Percentiles rank a stretch among this genome's conserved stretches.
Conservation (phyloP, 2,888 invertebrate genomes). For the Acanthosepion esculentum region DNA sequence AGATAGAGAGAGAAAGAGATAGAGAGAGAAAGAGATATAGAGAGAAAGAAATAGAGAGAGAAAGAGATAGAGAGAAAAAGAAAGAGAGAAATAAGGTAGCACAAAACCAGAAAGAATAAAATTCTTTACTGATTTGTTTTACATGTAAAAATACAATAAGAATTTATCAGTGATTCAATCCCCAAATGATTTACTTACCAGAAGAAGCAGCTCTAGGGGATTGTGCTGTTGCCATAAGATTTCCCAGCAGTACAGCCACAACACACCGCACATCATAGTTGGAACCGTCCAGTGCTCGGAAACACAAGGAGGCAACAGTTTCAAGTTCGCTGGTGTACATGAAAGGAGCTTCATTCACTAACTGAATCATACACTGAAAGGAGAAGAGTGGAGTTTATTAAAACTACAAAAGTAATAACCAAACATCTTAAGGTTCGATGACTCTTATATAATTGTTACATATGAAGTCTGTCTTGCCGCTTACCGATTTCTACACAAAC, state of each 20-base stretch:
- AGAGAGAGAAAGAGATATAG: neutral
- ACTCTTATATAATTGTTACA: no score
- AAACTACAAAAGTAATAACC: no score
- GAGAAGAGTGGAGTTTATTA: neutral
- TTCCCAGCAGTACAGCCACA: constrained; percentile 92
- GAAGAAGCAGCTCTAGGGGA: constrained; percentile 59
- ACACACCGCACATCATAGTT: constrained; percentile 93
- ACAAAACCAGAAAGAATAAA: neutral
- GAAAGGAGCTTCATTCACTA: constrained; percentile 88
- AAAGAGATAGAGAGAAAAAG: neutral
- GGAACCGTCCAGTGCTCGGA: constrained; percentile 92
- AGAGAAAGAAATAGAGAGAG: no score
- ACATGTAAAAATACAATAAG: no score
- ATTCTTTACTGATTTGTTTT: neutral
- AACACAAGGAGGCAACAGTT: constrained; percentile 90
- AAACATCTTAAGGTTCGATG: no score
- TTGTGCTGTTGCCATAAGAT: constrained; percentile 82
- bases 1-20: no score
- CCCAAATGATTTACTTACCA: constrained; percentile 23
- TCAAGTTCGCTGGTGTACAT: constrained; percentile 92
- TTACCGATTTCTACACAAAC: no score
- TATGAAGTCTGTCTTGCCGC: no score
- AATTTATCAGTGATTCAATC: neutral
- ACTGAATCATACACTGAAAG: constrained; percentile 86
- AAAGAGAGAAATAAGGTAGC: neutral